Conservation (phyloP, 2,797 vertebrate species). For the Pipistrellus pipistrellus region DNA sequence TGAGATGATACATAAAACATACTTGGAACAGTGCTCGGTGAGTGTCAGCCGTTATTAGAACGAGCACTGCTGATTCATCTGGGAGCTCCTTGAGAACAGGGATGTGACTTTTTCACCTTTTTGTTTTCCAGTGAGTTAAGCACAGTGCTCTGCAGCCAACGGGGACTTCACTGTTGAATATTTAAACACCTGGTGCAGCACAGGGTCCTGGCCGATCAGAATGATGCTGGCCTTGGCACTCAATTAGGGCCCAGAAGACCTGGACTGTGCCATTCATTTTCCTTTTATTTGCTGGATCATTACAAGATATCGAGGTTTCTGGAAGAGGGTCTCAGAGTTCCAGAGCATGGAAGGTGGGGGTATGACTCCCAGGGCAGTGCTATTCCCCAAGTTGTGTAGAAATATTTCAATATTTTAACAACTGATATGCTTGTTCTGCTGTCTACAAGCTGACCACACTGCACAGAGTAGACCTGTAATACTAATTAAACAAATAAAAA, state of each 20-base stretch:
- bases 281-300: background rate
- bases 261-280: background rate
- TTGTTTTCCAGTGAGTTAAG: constrained; percentile 19
- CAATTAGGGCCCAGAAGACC: background rate
- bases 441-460: background rate
- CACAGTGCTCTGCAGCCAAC: background rate
- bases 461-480: background rate
- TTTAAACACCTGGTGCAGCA: constrained; percentile 10
- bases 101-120: constrained; percentile 38
- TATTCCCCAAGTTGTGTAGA: background rate
- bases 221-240: background rate
- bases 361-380: background rate
- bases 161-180: background rate
- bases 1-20: constrained; percentile 20
- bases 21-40: constrained; percentile 23
- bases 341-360: background rate
- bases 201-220: background rate
- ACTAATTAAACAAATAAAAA: constrained; percentile 40
- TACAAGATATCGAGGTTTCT: background rate
- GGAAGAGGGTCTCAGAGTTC: background rate
- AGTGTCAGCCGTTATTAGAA: background rate
- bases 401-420: constrained; percentile 39
- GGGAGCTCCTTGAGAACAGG: constrained; percentile 7
- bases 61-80: background rate
- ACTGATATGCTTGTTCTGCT: background rate